Evolutionary conservation across 2,113 vertebrate species (phyloP), one percentile per base, ranked within the genome.

Genomic region (Sander lucioperca): DNA sequence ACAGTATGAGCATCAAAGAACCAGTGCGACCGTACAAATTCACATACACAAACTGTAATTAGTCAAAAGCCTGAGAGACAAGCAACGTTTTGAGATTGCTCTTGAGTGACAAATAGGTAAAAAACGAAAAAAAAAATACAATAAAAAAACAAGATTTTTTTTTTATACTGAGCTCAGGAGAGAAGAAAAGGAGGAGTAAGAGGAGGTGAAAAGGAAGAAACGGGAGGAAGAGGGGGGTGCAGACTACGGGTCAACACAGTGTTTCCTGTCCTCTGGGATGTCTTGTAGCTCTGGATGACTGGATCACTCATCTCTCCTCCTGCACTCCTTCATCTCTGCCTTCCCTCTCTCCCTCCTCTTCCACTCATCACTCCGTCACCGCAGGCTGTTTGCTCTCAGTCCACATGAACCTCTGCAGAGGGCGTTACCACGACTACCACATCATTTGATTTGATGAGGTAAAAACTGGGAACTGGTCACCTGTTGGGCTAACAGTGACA

Each of bases 251-350:
- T 79, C 80, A 76, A 76, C 80, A 53, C 47, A 0, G 43, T n/a
- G 79, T 51, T 85, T 88, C 86, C 86, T 79, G 82, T 85, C 74
- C 70, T 67, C 79, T 66, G 83, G 74, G 74, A 78, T 12, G 67
- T 80, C 77, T 21, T 43, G 10, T 61, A n/a, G 58, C 77, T 70
- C 65, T 72, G 66, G 74, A 82, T 30, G 84, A 78, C 74, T 33
- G 77, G 21, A 85, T 88, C 87, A 86, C 87, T 88, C 86, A 73
- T 85, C 86, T 68, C 33, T 43, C 53, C 50, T 80, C 66, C 77
- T 67, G 47, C 71, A 10, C 76, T 39, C 85, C 81, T 80, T 77
- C 82, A 80, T 84, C 81, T 74, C 62, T 18, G 12, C 50, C 68
- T 54, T 54, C 81, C 8, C 53, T 62, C 77, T 63, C 51, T 57